These are phyloP conservation scores for Subacronicta megacephala DNA, from an alignment of 2,888 invertebrate genomes.

Conservation along the genomic window DNA sequence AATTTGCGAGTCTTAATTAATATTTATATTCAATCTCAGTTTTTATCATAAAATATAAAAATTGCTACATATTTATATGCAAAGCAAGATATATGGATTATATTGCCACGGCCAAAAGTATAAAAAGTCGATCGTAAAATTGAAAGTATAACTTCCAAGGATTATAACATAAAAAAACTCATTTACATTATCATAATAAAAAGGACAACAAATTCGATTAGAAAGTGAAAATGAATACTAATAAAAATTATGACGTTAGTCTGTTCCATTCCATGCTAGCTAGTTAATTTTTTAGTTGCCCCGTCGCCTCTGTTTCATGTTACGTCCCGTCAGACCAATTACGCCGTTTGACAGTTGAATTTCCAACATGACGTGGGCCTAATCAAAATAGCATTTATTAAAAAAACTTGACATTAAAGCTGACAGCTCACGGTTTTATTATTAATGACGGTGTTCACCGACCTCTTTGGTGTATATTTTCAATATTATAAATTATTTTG, in stretches of 20 bases:
- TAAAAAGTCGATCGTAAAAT: conserved; percentile 38
- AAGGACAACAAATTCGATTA: conserved; percentile 30
- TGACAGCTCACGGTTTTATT: conserved; percentile 88
- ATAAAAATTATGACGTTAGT: conserved; percentile 32
- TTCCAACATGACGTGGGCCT: conserved; percentile 90
- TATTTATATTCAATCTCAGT: conserved; percentile 32
- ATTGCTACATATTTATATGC: conserved; percentile 35
- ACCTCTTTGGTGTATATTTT: conserved; percentile 73
- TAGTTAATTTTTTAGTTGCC: conserved; percentile 50
- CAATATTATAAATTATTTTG: conserved; percentile 83
- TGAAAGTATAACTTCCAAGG: conserved; percentile 50
- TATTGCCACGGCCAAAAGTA: conserved; percentile 27
- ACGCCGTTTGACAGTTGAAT: conserved; percentile 89
- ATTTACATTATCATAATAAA: conserved; percentile 19
- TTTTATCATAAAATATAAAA: conserved; percentile 27
- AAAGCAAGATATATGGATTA: conserved; percentile 30
- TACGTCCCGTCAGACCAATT: conserved; percentile 86
- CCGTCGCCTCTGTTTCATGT: conserved; percentile 67
- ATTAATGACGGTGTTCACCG: conserved; percentile 81
- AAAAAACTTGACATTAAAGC: conserved; percentile 86
- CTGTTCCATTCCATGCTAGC: conserved; percentile 16
- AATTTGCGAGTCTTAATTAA: conserved; percentile 45
- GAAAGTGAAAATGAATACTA: conserved; percentile 38
- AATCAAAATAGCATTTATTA: conserved; percentile 90
- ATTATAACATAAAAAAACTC: conserved; percentile 33